Evolutionary conservation across 1,140 invertebrate genomes (phyloP).

Genomic region (Rhagoletis zephyria): DNA sequence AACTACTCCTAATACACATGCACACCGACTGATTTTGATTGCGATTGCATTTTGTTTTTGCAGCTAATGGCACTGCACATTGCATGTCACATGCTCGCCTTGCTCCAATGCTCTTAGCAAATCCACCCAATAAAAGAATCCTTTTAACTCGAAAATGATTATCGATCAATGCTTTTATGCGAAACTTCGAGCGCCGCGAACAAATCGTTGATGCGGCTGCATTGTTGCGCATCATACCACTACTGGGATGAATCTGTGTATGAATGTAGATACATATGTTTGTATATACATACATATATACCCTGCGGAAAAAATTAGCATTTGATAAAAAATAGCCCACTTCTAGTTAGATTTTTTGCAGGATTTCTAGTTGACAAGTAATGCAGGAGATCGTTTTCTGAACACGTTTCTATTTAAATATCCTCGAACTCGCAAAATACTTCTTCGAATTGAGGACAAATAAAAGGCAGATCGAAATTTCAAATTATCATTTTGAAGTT

Average conservation of each 20-base stretch:
- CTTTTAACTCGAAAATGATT: constrained; percentile 33
- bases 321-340: too few species aligned
- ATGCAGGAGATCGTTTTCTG: too few species aligned
- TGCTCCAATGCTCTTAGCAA: neutral
- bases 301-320: too few species aligned
- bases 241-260: neutral
- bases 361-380: too few species aligned
- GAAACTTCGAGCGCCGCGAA: neutral
- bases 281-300: too few species aligned
- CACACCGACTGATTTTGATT: neutral
- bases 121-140: constrained; percentile 11
- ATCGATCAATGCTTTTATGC: constrained; percentile 24
- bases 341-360: too few species aligned
- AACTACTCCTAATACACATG: neutral
- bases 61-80: constrained; percentile 5
- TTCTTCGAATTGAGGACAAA: too few species aligned
- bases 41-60: neutral
- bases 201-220: constrained; percentile 8
- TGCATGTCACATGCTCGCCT: neutral
- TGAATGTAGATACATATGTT: too few species aligned
- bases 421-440: too few species aligned
- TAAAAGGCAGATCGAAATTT: too few species aligned
- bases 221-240: neutral
- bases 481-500: too few species aligned
- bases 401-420: too few species aligned